Percentiles rank a stretch among this genome's conserved stretches.
Conservation (phyloP, 2,888 invertebrate species). For the Phaonia tiefii region DNA sequence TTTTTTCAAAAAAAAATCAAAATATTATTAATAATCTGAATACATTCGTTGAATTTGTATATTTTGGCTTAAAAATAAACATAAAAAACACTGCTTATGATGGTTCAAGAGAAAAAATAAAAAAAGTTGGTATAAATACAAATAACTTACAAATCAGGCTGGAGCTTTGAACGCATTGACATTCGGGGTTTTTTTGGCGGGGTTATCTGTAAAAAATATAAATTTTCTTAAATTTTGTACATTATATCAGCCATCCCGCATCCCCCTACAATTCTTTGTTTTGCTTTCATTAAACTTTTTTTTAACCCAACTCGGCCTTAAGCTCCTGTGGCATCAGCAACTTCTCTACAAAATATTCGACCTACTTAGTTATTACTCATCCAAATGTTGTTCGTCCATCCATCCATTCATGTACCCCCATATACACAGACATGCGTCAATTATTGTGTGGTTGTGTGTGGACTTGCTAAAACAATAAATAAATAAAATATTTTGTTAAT, state of each 20-base stretch:
- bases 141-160: not conserved
- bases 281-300: not conserved
- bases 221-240: slow-evolving; percentile 5
- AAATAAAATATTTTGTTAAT: not conserved
- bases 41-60: slow-evolving; percentile 12
- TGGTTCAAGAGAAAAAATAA: not conserved
- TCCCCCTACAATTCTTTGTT: slow-evolving; percentile 67
- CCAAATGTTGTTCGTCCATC: not conserved
- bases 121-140: slow-evolving; percentile 10
- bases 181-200: slow-evolving; percentile 13
- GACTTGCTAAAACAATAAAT: slow-evolving; percentile 13
- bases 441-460: slow-evolving; percentile 26
- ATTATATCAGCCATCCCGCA: slow-evolving; percentile 77
- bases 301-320: not conserved
- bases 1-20: slow-evolving; percentile 3
- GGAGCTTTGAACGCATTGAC: not conserved
- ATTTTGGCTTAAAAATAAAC: slow-evolving; percentile 43
- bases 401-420: not conserved
- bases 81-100: slow-evolving; percentile 13
- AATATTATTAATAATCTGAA: not conserved
- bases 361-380: not conserved
- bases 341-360: not conserved
- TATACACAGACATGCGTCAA: not conserved
- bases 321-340: not conserved
- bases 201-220: not conserved